Percentiles rank a stretch among this genome's conserved stretches.
Conservation (phyloP, 2,888 invertebrate species). For the Epistrophe eligans region DNA sequence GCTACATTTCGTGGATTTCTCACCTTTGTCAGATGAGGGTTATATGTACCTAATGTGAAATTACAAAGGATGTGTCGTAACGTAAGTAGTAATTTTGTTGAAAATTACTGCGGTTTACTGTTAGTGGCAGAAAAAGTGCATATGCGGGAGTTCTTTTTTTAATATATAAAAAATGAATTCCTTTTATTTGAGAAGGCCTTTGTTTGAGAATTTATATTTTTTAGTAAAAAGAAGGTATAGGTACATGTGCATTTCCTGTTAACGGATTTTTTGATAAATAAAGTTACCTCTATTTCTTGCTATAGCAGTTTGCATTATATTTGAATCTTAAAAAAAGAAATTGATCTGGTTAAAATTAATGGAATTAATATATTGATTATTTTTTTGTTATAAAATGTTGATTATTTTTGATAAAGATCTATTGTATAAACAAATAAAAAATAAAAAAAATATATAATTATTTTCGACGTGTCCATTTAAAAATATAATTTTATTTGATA, state of each 20-base stretch:
- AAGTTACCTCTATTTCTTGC: slow-evolving; percentile 1
- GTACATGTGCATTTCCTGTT: slow-evolving; percentile 6
- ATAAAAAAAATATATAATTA: too few species aligned
- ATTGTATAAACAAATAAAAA: too few species aligned
- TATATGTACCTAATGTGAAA: neutral
- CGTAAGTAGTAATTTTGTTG: slow-evolving; percentile 49
- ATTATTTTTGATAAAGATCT: too few species aligned
- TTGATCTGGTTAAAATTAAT: too few species aligned
- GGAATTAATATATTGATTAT: too few species aligned
- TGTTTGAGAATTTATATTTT: neutral
- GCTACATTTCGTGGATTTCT: slow-evolving; percentile 55
- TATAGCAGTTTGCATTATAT: too few species aligned
- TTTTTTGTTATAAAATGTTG: too few species aligned
- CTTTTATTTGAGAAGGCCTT: slow-evolving; percentile 8
- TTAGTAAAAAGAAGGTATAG: neutral
- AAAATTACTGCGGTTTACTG: slow-evolving; percentile 53
- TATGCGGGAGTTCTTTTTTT: slow-evolving; percentile 44
- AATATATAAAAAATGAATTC: neutral
- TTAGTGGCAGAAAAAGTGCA: slow-evolving; percentile 51
- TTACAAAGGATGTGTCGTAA: neutral
- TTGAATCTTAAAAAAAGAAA: too few species aligned
- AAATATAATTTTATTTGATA: too few species aligned
- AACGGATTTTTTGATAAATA: neutral
- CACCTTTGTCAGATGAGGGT: slow-evolving; percentile 61
- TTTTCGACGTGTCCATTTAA: too few species aligned